A percentile compares a stretch with the other conserved stretches of the same genome.
Conservation (phyloP, 2,888 invertebrate genomes). For the Limnephilus rhombicus region DNA sequence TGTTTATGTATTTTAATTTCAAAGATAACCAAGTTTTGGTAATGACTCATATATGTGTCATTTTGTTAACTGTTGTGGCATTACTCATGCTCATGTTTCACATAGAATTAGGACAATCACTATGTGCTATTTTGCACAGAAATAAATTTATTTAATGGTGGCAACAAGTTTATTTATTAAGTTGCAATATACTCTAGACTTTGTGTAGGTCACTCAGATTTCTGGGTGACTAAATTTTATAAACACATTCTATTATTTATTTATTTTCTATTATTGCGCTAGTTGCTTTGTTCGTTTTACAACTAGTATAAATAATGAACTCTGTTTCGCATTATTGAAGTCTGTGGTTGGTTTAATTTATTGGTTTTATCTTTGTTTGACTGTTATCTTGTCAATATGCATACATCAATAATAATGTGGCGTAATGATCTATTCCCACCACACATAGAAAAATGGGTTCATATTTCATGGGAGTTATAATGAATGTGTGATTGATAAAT, state of each 20-base stretch:
- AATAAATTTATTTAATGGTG: not conserved
- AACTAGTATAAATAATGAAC: not conserved
- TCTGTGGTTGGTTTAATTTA: not conserved
- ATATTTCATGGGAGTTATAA: not conserved
- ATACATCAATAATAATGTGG: not conserved
- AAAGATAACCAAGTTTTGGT: not conserved
- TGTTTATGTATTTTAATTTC: not conserved
- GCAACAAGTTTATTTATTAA: not conserved
- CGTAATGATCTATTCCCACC: not conserved
- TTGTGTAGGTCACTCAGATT: not conserved
- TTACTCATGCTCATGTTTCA: not conserved
- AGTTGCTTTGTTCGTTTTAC: not conserved
- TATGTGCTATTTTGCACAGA: not conserved
- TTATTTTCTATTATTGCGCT: not conserved
- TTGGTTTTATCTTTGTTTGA: not conserved
- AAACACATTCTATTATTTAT: not conserved
- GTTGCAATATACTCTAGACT: not conserved
- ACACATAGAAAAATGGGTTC: not conserved
- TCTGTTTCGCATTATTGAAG: not conserved
- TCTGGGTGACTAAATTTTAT: not conserved
- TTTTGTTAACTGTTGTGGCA: not conserved
- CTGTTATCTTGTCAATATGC: not conserved
- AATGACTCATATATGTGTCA: not conserved
- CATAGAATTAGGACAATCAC: not conserved
- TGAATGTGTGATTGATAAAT: not conserved